Percentiles rank a stretch among this genome's conserved stretches.
Conservation (phyloP, 2,888 invertebrate species). For the Coremacera marginata region DNA sequence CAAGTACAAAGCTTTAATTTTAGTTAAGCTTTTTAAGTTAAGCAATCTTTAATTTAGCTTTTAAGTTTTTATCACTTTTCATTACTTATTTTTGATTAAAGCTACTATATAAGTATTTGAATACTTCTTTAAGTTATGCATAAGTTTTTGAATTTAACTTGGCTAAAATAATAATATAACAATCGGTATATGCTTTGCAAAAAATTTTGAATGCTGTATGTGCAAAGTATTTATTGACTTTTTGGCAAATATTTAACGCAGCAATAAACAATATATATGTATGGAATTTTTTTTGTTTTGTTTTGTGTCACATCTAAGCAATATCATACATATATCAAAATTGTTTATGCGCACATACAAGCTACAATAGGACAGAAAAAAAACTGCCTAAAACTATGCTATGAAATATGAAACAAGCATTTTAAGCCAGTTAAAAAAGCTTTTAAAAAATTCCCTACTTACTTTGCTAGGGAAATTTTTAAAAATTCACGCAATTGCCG, state of each 20-base stretch:
- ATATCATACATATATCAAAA: conserved; percentile 27
- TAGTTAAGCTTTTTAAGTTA: background rate
- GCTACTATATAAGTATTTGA: background rate
- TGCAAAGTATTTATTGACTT: conserved; percentile 2
- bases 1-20: too few relatives aligned
- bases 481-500: background rate
- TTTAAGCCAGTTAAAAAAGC: background rate
- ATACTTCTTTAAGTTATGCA: too few relatives aligned
- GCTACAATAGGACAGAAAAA: background rate
- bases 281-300: background rate
- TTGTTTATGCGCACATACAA: conserved; percentile 30
- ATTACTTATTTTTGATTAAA: background rate
- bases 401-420: conserved; percentile 8
- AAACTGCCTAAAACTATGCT: background rate
- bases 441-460: background rate
- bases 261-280: conserved; percentile 35
- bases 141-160: background rate
- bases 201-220: conserved; percentile 26
- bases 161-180: conserved; percentile 14
- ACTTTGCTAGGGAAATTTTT: background rate
- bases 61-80: background rate
- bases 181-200: conserved; percentile 34
- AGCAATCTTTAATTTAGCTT: background rate
- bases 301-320: background rate
- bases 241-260: background rate